phyloP scores from a whole-genome alignment of 2,113 vertebrate genomes.

The Rhinoderma darwinii region DNA sequence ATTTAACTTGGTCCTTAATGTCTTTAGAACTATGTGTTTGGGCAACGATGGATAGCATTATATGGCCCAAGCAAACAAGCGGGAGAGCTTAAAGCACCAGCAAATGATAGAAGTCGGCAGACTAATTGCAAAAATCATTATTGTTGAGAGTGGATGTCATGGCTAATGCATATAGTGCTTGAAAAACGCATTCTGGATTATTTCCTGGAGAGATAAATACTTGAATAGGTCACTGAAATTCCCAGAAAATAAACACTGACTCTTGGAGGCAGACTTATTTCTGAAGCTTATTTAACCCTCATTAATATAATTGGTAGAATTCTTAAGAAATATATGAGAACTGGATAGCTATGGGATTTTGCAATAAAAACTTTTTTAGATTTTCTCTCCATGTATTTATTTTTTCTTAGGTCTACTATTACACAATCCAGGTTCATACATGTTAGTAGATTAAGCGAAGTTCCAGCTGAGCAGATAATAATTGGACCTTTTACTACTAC shows the following conservation, averaged over 20 bases:
- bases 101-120: constrained; percentile 56
- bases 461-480: too few relatives aligned
- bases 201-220: constrained; percentile 59
- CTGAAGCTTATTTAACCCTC: constrained; percentile 13
- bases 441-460: too few relatives aligned
- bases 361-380: too few relatives aligned
- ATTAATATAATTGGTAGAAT: constrained; percentile 39
- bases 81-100: constrained; percentile 49
- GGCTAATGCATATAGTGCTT: constrained; percentile 56
- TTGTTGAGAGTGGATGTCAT: constrained; percentile 57
- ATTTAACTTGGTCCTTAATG: constrained; percentile 59
- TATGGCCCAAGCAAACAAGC: constrained; percentile 33
- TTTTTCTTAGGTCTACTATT: too few relatives aligned
- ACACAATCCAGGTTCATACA: too few relatives aligned
- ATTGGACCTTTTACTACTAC: too few relatives aligned
- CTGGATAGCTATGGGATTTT: too few relatives aligned
- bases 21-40: constrained; percentile 51
- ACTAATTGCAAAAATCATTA: constrained; percentile 57
- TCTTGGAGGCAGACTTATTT: constrained; percentile 16
- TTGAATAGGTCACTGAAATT: constrained; percentile 52
- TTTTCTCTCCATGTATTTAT: too few relatives aligned
- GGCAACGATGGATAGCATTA: constrained; percentile 50
- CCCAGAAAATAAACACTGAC: constrained; percentile 57
- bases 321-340: neutral
- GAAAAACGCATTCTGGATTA: constrained; percentile 53